Evolutionary conservation across 2,797 vertebrate genomes (phyloP).

Genomic region (Babyrousa celebensis): DNA sequence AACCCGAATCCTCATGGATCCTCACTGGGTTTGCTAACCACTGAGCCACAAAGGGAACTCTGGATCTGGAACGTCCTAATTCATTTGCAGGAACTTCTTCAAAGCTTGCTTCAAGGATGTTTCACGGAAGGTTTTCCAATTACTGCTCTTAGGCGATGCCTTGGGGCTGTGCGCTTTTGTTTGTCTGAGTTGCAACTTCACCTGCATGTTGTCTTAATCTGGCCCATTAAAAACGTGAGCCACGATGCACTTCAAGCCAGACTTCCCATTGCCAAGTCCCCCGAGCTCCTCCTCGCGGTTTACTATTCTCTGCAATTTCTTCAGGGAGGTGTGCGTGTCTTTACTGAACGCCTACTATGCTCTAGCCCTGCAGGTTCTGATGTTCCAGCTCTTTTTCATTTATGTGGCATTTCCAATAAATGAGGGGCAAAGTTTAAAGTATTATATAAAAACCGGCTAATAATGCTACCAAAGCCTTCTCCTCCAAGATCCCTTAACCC

Average conservation of each 20-base stretch:
- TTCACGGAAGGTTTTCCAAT: constrained; percentile 32
- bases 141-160: background rate
- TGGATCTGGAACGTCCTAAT: background rate
- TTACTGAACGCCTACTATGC: background rate
- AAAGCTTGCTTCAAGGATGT: background rate
- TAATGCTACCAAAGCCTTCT: background rate
- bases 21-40: no score
- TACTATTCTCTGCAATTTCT: background rate
- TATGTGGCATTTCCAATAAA: constrained; percentile 53
- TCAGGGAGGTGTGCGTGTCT: background rate
- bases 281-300: background rate
- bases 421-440: background rate
- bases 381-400: constrained; percentile 46
- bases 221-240: background rate
- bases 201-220: constrained; percentile 16
- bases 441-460: constrained; percentile 38
- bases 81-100: background rate
- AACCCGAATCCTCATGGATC: no score
- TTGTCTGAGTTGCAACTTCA: constrained; percentile 29
- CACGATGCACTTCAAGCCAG: background rate
- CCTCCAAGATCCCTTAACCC: background rate
- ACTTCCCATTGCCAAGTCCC: constrained; percentile 3
- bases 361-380: background rate
- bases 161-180: background rate
- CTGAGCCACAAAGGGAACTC: no score